These are phyloP conservation scores for Tetragnatha versicolor DNA, from an alignment of 1,140 invertebrate species.

Conservation along the genomic window DNA sequence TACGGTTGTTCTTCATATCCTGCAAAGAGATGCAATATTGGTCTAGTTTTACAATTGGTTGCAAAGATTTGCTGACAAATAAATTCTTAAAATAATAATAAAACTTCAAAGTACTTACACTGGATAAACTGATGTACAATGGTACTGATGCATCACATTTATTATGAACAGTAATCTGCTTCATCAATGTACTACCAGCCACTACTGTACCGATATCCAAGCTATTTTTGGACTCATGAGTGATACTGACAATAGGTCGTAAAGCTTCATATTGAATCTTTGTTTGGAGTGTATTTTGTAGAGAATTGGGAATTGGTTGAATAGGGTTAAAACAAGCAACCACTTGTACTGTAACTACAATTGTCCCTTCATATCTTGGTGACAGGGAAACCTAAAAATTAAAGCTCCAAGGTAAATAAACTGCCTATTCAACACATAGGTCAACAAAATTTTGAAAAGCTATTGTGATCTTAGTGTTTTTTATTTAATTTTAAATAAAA, in stretches of 20 bases:
- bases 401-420: too few relatives aligned
- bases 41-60: not conserved
- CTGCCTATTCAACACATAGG: too few relatives aligned
- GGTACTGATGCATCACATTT: conserved; percentile 12
- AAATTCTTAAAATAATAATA: not conserved
- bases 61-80: not conserved
- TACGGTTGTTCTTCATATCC: not conserved
- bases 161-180: conserved; percentile 21
- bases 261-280: conserved; percentile 33
- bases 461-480: too few relatives aligned
- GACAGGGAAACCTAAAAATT: conserved; percentile 10
- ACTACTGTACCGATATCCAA: conserved; percentile 20
- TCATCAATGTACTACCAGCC: conserved; percentile 14
- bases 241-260: conserved; percentile 6
- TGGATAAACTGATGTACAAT: conserved; percentile 19
- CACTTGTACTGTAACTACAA: conserved; percentile 6
- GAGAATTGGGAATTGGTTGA: not conserved
- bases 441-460: too few relatives aligned
- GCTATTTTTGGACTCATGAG: not conserved
- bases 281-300: conserved; percentile 1
- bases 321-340: not conserved
- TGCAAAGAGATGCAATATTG: not conserved
- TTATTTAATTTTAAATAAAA: too few relatives aligned
- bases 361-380: conserved; percentile 40
- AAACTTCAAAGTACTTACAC: conserved; percentile 11